phyloP scores from a whole-genome alignment of 2,797 vertebrate species.

The Myotis myotis region DNA sequence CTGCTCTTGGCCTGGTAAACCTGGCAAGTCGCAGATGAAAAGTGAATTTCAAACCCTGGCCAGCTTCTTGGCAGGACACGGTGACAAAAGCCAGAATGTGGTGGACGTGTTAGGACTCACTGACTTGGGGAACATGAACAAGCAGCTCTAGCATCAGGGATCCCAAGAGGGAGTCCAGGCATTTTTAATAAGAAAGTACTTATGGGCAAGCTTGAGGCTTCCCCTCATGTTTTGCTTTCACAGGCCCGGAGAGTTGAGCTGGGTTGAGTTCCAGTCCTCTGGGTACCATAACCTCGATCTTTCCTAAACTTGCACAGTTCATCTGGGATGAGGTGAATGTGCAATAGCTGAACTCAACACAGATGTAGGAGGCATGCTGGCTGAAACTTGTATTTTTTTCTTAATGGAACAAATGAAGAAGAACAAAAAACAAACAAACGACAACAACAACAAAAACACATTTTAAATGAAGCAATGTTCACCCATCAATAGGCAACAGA shows the following conservation, averaged over 20 bases:
- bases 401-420: background rate
- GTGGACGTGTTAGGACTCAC: background rate
- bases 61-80: constrained; percentile 27
- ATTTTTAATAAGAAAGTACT: background rate
- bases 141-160: background rate
- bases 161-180: fast-evolving
- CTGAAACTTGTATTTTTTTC: background rate
- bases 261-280: background rate
- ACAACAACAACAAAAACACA: background rate
- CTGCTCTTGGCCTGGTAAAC: background rate
- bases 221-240: background rate
- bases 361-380: background rate
- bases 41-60: constrained; percentile 58
- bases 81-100: constrained; percentile 53
- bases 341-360: background rate
- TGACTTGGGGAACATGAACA: background rate
- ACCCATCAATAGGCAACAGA: background rate
- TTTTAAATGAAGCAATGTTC: background rate
- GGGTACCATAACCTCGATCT: background rate
- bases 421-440: background rate
- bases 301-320: background rate
- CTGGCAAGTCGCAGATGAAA: constrained; percentile 49
- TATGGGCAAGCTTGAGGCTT: background rate
- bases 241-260: background rate
- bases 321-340: background rate